Evolutionary conservation across 1,140 invertebrate genomes (phyloP).

Genomic region (Drosophila nasuta): DNA sequence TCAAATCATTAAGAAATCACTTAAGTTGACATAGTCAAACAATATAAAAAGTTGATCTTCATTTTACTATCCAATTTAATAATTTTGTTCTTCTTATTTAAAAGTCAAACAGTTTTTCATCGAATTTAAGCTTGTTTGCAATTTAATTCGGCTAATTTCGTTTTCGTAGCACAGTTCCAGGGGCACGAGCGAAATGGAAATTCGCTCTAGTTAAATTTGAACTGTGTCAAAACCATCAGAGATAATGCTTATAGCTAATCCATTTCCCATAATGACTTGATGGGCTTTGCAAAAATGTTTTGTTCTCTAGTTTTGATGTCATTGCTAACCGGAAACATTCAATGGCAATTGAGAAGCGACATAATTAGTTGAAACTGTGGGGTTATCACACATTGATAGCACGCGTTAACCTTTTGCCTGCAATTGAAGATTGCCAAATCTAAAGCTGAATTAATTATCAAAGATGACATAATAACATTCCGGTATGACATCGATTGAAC

Average conservation of each 20-base stretch:
- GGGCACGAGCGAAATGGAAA: constrained; percentile 16
- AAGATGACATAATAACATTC: constrained; percentile 45
- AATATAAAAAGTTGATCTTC: too few relatives aligned
- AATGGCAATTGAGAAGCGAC: constrained; percentile 45
- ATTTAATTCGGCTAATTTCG: background rate
- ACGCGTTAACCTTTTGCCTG: constrained; percentile 51
- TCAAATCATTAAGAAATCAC: too few relatives aligned
- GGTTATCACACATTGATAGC: constrained; percentile 57
- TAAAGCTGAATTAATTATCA: constrained; percentile 39
- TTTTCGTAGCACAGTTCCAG: constrained; percentile 46
- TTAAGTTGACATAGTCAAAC: too few relatives aligned
- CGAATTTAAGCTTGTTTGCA: background rate
- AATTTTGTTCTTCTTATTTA: too few relatives aligned
- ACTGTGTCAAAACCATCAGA: constrained; percentile 7
- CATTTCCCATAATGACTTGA: background rate
- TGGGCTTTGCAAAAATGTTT: background rate
- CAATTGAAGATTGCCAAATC: constrained; percentile 52
- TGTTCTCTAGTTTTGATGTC: background rate
- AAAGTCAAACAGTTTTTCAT: too few relatives aligned
- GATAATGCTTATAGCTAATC: constrained; percentile 1
- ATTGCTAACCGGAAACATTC: constrained; percentile 67
- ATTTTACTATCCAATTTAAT: too few relatives aligned
- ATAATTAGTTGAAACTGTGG: constrained; percentile 14
- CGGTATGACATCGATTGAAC: constrained; percentile 43
- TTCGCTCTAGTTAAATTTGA: background rate